Evolutionary conservation across 1,140 invertebrate species (phyloP), one percentile per base, ranked within the genome.

Genomic region (Agrilus planipennis): DNA sequence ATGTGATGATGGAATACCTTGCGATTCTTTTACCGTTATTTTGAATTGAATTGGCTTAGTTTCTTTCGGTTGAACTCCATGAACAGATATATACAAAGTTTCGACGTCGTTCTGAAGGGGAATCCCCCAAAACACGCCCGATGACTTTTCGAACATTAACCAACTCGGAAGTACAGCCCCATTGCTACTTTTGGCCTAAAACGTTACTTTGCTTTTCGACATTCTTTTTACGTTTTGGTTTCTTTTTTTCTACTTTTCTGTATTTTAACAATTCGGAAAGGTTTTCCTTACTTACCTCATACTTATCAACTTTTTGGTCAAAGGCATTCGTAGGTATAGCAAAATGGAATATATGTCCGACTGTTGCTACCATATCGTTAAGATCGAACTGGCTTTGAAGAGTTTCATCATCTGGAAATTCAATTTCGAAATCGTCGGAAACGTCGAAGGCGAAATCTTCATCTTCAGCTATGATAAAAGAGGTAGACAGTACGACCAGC

Each of bases 231-330:
- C n/a, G n/a, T n/a, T n/a, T n/a, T n/a, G n/a, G n/a, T n/a, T n/a
- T n/a, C n/a, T n/a, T n/a, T n/a, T n/a, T n/a, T n/a, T n/a, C n/a
- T n/a, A n/a, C n/a, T n/a, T n/a, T n/a, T n/a, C n/a, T n/a, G n/a
- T n/a, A n/a, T n/a, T n/a, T n/a, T n/a, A n/a, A n/a, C n/a, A n/a
- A n/a, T n/a, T n/a, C n/a, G n/a, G n/a, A n/a, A n/a, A n/a, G n/a
- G n/a, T n/a, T n/a, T n/a, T n/a, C n/a, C 12, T n/a, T n/a, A 34
- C 51, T 46, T 45, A 66, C 64, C 57, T 68, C 58, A 35, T 62
- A 66, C 29, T 47, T 52, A 22, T 54, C 45, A 5, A 60, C 51
- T 27, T 54, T 36, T 25, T 55, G 60, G n/a, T 49, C 49, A 45
- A 66, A 66, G 10, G 55, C 54, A 23, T 64, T 60, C 16, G 51